Percentiles rank a stretch among this genome's conserved stretches.
Conservation (phyloP, 2,113 vertebrate genomes). For the Trichechus manatus region DNA sequence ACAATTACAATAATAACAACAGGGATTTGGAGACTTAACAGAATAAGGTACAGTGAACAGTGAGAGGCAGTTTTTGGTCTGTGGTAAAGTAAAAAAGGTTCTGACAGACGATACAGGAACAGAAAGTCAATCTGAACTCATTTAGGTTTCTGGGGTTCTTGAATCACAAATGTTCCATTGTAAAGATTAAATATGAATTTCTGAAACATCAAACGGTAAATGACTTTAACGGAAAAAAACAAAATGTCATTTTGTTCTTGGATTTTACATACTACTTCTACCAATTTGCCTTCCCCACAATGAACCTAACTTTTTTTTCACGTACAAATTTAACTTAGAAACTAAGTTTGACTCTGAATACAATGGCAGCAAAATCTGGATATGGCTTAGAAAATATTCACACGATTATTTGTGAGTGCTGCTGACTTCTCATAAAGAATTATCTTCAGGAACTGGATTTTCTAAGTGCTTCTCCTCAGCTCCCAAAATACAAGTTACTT, state of each 20-base stretch:
- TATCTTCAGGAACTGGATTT: not conserved
- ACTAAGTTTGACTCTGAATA: not conserved
- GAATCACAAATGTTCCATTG: not conserved
- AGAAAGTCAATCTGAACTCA: not conserved
- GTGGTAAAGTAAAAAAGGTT: not conserved
- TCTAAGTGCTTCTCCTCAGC: constrained; percentile 7
- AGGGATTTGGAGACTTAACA: not conserved
- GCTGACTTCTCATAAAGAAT: not conserved
- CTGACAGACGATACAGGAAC: not conserved
- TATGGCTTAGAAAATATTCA: not conserved
- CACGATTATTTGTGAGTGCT: not conserved
- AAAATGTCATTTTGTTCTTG: not conserved
- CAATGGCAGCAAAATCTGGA: not conserved
- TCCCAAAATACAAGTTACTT: not conserved
- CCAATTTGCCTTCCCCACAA: not conserved
- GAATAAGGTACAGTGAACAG: not conserved
- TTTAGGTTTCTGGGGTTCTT: constrained; percentile 23
- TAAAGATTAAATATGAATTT: constrained; percentile 35
- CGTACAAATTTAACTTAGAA: not conserved
- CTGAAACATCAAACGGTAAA: not conserved
- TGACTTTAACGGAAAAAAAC: not conserved
- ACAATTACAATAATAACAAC: not conserved
- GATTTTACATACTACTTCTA: not conserved
- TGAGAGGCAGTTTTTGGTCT: not conserved
- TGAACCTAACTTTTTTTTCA: not conserved